Evolutionary conservation across 2,113 vertebrate species (phyloP).

Genomic region (Rhinichthys klamathensis): DNA sequence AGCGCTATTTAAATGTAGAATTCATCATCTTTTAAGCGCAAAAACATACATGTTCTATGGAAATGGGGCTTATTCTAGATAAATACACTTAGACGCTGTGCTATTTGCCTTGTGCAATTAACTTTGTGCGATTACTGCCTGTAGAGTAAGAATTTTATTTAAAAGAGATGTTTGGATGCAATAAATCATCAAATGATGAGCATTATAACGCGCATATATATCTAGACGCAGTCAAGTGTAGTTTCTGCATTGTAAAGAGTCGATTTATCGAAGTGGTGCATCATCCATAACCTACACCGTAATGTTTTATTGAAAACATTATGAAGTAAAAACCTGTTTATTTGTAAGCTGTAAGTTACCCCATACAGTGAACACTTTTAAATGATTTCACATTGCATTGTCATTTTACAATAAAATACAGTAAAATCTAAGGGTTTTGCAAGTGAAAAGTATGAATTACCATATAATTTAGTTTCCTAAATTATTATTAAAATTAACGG

Average conservation of each 20-base stretch:
- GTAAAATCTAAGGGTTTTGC: no score
- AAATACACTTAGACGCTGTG: background rate
- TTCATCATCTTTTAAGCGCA: background rate
- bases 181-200: no score
- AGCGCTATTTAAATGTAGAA: background rate
- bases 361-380: no score
- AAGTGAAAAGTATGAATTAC: no score
- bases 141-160: conserved; percentile 1
- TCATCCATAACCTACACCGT: background rate
- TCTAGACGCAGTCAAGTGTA: background rate
- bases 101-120: background rate
- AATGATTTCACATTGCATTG: no score
- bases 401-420: no score
- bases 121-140: background rate
- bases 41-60: background rate
- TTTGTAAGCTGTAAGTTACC: background rate
- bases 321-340: background rate
- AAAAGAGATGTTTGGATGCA: background rate
- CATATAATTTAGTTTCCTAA: background rate
- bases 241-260: background rate
- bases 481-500: background rate
- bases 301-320: background rate
- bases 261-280: background rate
- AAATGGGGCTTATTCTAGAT: background rate
- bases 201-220: background rate